These are phyloP conservation scores for Liopterus haemorrhoidalis DNA, from an alignment of 2,888 invertebrate species.

Conservation along the genomic window DNA sequence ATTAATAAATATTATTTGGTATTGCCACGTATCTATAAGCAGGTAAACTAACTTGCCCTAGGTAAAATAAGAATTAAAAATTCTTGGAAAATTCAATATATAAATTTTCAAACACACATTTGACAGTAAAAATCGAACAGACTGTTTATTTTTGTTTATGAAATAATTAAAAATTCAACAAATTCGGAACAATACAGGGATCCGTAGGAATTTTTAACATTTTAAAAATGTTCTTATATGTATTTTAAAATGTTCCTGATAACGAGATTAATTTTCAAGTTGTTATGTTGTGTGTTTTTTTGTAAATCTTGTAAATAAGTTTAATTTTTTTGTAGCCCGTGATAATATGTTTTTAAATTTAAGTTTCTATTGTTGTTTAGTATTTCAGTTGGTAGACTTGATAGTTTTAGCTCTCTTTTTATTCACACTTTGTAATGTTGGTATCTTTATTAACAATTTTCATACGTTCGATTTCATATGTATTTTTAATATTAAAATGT, in stretches of 20 bases:
- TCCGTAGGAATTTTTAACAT: constrained; percentile 13
- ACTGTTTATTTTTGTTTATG: background rate
- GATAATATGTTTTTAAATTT: constrained; percentile 23
- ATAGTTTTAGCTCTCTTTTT: constrained; percentile 20
- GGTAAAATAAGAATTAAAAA: no score
- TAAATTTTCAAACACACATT: no score
- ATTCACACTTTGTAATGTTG: no score
- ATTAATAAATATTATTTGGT: no score
- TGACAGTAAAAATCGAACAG: no score
- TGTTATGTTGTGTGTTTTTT: constrained; percentile 23
- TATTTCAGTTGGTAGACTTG: constrained; percentile 17
- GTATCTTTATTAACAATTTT: no score
- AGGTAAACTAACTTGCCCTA: no score
- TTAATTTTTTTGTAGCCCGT: constrained; percentile 24
- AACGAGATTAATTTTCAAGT: constrained; percentile 18
- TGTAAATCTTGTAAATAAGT: constrained; percentile 22
- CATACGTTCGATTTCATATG: no score
- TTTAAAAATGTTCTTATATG: constrained; percentile 12
- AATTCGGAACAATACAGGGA: constrained; percentile 53
- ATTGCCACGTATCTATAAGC: no score
- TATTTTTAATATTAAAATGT: no score
- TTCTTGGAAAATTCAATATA: no score
- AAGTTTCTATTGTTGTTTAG: constrained; percentile 22
- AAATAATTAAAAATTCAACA: constrained; percentile 36
- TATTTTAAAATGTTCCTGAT: constrained; percentile 21